Base-by-base conservation (phyloP, 2,797 vertebrate species). In the Gymnopithys bicolor region DNA sequence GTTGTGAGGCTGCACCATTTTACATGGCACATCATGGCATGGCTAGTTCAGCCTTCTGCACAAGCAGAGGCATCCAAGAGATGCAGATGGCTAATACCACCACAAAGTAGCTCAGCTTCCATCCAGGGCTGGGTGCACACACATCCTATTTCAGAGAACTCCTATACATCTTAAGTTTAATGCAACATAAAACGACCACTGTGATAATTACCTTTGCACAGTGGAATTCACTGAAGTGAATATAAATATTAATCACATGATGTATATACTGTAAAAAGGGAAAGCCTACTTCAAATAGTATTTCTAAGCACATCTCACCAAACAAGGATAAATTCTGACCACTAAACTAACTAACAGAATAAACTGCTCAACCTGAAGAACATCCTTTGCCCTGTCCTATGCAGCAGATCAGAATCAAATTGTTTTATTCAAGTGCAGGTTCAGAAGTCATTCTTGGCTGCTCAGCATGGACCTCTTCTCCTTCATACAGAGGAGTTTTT, bases 211-310 rank as follows among this genome's bases (percentile, higher is more conserved):
- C 60, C 46, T 78, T 68, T 51, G 76, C 64, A 81, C 37, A 53
- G 68, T 62, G 62, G 66, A 86, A 90, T 90, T 91, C 83, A 73
- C n/a, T 12, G 35, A 86, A 75, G 46, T 32, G 7, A 94, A 70
- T 76, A n/a, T 58, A 92, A 95, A 79, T 66, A 82, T 76, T 73
- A 79, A 59, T 71, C 35, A 53, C 37, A 53, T 33, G 45, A 23
- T 73, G 25, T 62, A 45, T 14, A 18, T 14, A 52, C 16, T 4
- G 3, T 43, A 71, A 66, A 14, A 67, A 69, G 71, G 67, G 37
- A 74, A 80, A 94, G 60, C 3, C 33, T 76, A 23, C 41, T 52
- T 74, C 78, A 74, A 70, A 30, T 33, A 79, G 49, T 60, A 64
- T 78, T 81, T 63, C 64, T 67, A 77, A 85, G 37, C 11, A 71